Base-by-base conservation (phyloP, 2,888 invertebrate genomes). In the Pachydiplax longipennis region DNA sequence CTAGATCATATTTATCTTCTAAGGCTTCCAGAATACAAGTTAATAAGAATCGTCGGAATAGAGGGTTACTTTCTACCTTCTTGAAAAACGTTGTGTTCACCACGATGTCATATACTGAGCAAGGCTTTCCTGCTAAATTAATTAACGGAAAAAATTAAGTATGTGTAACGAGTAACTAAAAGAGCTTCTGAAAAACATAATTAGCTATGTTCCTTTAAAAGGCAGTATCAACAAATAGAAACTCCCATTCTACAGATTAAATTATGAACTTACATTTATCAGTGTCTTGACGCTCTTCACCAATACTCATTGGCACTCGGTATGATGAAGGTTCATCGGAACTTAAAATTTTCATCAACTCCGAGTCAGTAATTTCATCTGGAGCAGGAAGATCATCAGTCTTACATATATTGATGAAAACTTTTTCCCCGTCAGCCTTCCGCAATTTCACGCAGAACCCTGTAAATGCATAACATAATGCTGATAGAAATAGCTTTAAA, bases 281-380 rank as follows among this genome's bases (percentile, higher is more conserved):
- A 37, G 94, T 94, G 93, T 98, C 98, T 10, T 95, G 95, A 92
- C 97, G 96, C 6, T 97, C 96, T 93, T 97, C 97, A 0, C 98
- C 98, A 92, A 99, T 97, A 93, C 98, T 98, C 97, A 99, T 97
- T 0, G 98, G 98, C 81, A 99, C 96, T 91, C 97, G 95, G 94
- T 96, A 98, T 83, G 95, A 95, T 5, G 96, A 95, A 0, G 97
- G 96, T 90, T 97, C 96, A 91, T 96, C 95, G 0, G 97, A 96
- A 91, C 95, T 95, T 40, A 98, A 94, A 91, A 97, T 95, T 91
- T 95, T 95, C 92, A 96, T 94, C 1, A 98, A 94, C 91, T 96
- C 96, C 93, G 96, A 96, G 91, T 95, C 95, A 1, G 95, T 95
- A 80, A 97, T 95, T 92, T 97, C 96, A 92, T 95, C 95, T 1